These are phyloP conservation scores for Augiades crinisus DNA, from an alignment of 2,888 invertebrate genomes.

Conservation along the genomic window DNA sequence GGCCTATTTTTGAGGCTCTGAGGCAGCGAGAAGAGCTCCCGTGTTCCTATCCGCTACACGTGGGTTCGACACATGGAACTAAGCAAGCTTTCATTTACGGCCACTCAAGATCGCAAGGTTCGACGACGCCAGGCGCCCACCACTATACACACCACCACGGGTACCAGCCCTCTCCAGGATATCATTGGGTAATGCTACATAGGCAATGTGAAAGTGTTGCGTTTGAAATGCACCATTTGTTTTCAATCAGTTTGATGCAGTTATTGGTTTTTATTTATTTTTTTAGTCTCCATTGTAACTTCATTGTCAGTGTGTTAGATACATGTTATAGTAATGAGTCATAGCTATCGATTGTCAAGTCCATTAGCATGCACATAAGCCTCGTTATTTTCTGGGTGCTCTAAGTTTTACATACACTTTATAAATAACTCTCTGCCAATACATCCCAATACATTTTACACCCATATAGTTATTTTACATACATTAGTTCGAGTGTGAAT, in stretches of 20 bases:
- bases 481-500: conserved; percentile 11
- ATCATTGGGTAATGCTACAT: conserved; percentile 86
- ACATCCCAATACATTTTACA: conserved; percentile 21
- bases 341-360: conserved; percentile 39
- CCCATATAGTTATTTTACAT: conserved; percentile 13
- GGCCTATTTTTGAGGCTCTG: conserved; percentile 97
- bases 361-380: conserved; percentile 55
- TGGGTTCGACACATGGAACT: conserved; percentile 85
- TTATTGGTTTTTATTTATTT: conserved; percentile 43
- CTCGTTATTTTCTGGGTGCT: not conserved
- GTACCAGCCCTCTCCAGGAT: conserved; percentile 87
- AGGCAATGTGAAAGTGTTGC: conserved; percentile 64
- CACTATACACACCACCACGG: conserved; percentile 84
- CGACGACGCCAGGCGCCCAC: conserved; percentile 84
- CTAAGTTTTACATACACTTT: conserved; percentile 6
- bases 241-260: conserved; percentile 49
- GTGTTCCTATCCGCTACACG: conserved; percentile 94
- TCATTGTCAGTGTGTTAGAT: conserved; percentile 48
- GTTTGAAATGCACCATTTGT: conserved; percentile 51
- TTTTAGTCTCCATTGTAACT: conserved; percentile 48
- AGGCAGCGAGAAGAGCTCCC: conserved; percentile 95
- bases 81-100: conserved; percentile 82
- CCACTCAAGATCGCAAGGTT: conserved; percentile 83
- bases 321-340: conserved; percentile 39
- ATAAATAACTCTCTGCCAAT: conserved; percentile 2